Evolutionary conservation across 2,797 vertebrate species (phyloP).

Genomic region (Aulostomus chinensis): DNA sequence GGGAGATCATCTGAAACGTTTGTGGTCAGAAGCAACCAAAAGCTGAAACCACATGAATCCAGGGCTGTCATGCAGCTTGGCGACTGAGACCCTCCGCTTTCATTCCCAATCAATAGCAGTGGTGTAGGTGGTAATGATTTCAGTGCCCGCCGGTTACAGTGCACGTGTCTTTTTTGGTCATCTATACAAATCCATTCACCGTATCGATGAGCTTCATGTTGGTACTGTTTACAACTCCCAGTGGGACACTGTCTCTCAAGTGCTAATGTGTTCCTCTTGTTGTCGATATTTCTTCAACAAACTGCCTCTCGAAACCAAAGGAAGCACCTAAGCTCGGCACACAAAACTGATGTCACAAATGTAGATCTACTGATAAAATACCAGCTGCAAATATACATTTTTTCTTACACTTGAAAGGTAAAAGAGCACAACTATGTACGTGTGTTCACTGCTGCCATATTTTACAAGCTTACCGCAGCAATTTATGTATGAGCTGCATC

Average conservation of each 20-base stretch:
- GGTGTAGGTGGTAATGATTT: slow-evolving; percentile 62
- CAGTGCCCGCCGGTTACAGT: slow-evolving; percentile 38
- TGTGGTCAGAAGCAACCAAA: slow-evolving; percentile 34
- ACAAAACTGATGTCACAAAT: too few relatives aligned
- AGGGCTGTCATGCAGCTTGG: slow-evolving; percentile 4
- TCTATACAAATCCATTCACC: slow-evolving; percentile 59
- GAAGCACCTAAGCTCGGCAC: too few relatives aligned
- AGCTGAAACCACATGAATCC: slow-evolving; percentile 18
- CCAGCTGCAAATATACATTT: too few relatives aligned
- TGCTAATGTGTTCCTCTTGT: slow-evolving; percentile 50
- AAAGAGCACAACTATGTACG: too few relatives aligned
- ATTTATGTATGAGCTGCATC: too few relatives aligned
- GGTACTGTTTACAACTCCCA: slow-evolving; percentile 58
- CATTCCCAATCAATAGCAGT: slow-evolving; percentile 50
- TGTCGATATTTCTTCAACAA: slow-evolving; percentile 52
- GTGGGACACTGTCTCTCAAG: slow-evolving; percentile 50
- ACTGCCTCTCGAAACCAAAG: slow-evolving; percentile 41
- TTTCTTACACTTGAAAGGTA: too few relatives aligned
- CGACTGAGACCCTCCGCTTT: slow-evolving; percentile 9
- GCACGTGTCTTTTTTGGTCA: slow-evolving; percentile 49
- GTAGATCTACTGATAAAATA: too few relatives aligned
- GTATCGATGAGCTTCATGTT: slow-evolving; percentile 53
- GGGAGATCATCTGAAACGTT: slow-evolving; percentile 8
- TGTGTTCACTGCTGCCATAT: too few relatives aligned
- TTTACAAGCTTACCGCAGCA: too few relatives aligned